Evolutionary conservation across 2,888 invertebrate genomes (phyloP), one percentile per base, ranked within the genome.

Genomic region (Oscheius onirici): DNA sequence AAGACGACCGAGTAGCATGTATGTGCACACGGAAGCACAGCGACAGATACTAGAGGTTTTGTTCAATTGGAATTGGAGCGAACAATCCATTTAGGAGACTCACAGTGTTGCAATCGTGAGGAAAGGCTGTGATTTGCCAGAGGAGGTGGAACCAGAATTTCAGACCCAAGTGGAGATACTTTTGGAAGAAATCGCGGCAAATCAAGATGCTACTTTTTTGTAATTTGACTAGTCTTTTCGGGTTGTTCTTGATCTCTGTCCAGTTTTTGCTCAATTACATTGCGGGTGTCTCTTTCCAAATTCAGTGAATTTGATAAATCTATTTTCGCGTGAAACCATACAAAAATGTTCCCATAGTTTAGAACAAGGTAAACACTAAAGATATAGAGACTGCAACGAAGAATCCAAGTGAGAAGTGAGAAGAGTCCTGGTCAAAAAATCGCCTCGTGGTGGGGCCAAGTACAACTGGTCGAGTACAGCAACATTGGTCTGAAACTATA

Each of bases 101-200:
- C 58, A 58, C 22, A 51, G 20, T 11, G 17, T 49, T 22, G 65
- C 49, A 8, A 51, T 65, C 5, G 17, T 51, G 17, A 28, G 20
- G 17, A 65, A 51, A 20, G 49, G 34, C 24, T 20, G 41, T n/a
- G 49, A 49, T 3, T 49, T 66, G 22, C 40, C 41, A 13, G 69
- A 69, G 15, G 69, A 58, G 26, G 60, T 69, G 15, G 69, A 69
- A 13, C 60, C 46, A 5, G 69, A 69, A 49, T 43, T 54, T 10
- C 69, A 58, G 17, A 58, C 69, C 43, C 63, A 61, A n/a, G 70
- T 82, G 10, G 78, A 82, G 60, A 61, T 82, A 26, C 74, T 82
- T 43, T 67, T 82, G 11, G 80, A 82, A 58, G 80, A 82, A 63
- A 82, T 82, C 43, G 80, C 80, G 1, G 74, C 77, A n/a, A 79